Evolutionary conservation across 1,140 invertebrate species (phyloP), one percentile per base, ranked within the genome.

Genomic region (Macrostomum lignano): DNA sequence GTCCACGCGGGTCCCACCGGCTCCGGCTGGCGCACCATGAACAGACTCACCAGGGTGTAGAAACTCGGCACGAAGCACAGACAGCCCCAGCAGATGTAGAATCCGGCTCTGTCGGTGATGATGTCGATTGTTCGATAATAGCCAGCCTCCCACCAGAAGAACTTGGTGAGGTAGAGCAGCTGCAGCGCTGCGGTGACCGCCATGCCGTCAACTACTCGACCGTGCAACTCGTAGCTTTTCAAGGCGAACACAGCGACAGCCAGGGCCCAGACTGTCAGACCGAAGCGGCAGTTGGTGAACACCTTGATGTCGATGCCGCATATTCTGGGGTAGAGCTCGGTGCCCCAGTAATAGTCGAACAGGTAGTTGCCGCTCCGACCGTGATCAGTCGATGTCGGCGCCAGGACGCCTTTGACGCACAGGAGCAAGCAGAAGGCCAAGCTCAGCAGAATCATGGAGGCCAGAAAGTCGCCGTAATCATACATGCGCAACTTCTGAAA

Each of bases 91-190:
- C 65, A 67, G 25, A 68, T 57, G 42, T 67, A 67, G 45, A 60
- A 69, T 0, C 67, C 65, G 25, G 66, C 65, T 31, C 65, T 44
- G 43, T 68, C 66, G 11, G 65, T 36, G 30, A 61, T 66, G 23
- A 68, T 68, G 40, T 68, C 66, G 15, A 68, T 54, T n/a, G 67
- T 67, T 32, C 57, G 49, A 49, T 67, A 65, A 44, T 68, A 69
- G 7, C 66, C 66, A 3, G 57, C 55, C 47, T 69, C 67, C 66
- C 66, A 68, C 49, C 54, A 65, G 47, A 60, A 69, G 45, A 68
- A 69, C 44, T 68, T 68, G 10, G 52, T 55, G 17, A 67, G 48
- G 44, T 67, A 68, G 6, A 64, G 39, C 4, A 58, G 47, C 42
- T 66, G 63, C 3, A 66, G 46, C 11, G 49, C 30, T 0, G 48